phyloP scores from a whole-genome alignment of 2,113 vertebrate genomes.

The Tangachromis dhanisi region DNA sequence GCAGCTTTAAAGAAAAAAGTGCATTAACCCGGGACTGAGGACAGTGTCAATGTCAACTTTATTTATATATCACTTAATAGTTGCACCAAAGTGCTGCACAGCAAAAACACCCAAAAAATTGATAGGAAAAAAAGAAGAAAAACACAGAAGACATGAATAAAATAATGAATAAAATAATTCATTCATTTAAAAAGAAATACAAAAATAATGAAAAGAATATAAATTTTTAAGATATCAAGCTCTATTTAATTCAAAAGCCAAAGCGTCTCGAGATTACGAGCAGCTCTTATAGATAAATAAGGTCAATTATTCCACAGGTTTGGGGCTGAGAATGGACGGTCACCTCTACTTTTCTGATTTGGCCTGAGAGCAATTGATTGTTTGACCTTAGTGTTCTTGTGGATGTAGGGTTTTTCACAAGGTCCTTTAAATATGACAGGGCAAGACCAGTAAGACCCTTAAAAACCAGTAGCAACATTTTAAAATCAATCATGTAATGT shows the following conservation, averaged over 20 bases:
- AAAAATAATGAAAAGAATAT: background rate
- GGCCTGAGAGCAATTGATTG: background rate
- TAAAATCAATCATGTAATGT: background rate
- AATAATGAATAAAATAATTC: background rate
- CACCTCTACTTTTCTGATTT: background rate
- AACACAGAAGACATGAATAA: background rate
- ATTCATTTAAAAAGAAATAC: background rate
- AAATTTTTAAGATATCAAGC: background rate
- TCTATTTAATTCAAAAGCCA: background rate
- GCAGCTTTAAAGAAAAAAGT: background rate
- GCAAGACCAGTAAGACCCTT: background rate
- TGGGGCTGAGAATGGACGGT: background rate
- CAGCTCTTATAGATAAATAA: background rate
- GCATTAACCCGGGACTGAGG: background rate
- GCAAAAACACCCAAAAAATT: background rate
- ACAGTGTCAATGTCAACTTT: background rate
- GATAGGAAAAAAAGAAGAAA: background rate
- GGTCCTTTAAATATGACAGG: background rate
- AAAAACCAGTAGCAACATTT: background rate
- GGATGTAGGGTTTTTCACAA: background rate
- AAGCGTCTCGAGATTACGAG: background rate
- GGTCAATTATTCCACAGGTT: background rate
- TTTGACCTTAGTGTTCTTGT: background rate
- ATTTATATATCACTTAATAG: background rate
- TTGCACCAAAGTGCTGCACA: background rate